Base-by-base conservation (phyloP, 2,797 vertebrate species). In the Hoplostethus atlanticus region DNA sequence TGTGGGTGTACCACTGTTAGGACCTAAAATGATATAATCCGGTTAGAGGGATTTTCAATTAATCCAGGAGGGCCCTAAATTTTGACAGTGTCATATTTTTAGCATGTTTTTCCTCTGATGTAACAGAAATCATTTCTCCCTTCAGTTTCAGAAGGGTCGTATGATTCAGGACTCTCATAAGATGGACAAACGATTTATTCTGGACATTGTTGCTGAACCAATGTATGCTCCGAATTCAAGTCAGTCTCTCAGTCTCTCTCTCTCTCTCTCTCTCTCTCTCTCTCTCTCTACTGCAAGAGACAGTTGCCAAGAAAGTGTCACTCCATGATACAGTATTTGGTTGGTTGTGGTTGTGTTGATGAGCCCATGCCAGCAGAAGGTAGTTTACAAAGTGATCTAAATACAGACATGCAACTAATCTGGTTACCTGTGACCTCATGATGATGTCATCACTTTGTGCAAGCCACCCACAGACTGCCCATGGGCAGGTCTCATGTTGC, bases 41-140 rank as follows among this genome's bases (percentile, higher is more conserved):
- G 4, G 68, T 87, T 81, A 81, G 80, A 30, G 63, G 69, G 83
- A 88, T 89, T 89, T 89, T 77, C 63, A 80, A 87, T 86, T 87
- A 86, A 90, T 92, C 85, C 89, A 88, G 76, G 64, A 81, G 80
- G 70, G 79, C 58, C 66, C 78, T 84, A 73, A 66, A 80, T 88
- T 89, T 79, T 73, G 67, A 82, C 73, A 57, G 54, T 1, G 47
- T 59, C 31, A 59, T 84, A 86, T 86, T 85, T 89, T 89, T 83
- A 84, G 70, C 73, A 68, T 15, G 42, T 70, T 75, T 79, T 36
- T 70, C 58, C 65, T 74, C 67, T 64, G 66, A 76, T 59, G 64
- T 59, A 73, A 73, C 69, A 67, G 38, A 80, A 74, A 84, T 63
- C 66, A 73, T 76, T 71, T 60, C 13, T 13, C 6, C 11, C 36